Percentiles rank a stretch among this genome's conserved stretches.
Conservation (phyloP, 2,888 invertebrate species). For the Phaedon cochleariae region DNA sequence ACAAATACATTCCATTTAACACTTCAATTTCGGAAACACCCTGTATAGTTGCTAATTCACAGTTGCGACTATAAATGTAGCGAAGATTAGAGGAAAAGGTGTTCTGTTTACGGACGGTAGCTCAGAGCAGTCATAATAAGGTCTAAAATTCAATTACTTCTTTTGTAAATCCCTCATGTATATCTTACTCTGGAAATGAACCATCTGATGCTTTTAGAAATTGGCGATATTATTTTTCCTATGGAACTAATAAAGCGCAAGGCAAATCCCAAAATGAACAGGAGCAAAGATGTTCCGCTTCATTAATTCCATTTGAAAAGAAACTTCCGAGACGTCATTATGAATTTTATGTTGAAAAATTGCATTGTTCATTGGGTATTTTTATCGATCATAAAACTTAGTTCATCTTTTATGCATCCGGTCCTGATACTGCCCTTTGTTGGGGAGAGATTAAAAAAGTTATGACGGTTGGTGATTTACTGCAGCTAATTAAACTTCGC, state of each 20-base stretch:
- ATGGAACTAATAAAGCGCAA: background rate
- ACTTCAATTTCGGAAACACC: too few relatives aligned
- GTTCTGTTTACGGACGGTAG: too few relatives aligned
- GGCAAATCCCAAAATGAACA: background rate
- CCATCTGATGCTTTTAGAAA: background rate
- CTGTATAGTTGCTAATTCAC: too few relatives aligned
- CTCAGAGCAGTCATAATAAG: too few relatives aligned
- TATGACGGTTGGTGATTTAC: background rate
- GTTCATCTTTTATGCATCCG: slow-evolving; percentile 30
- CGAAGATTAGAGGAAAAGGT: too few relatives aligned
- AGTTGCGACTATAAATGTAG: too few relatives aligned
- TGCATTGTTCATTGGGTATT: slow-evolving; percentile 48
- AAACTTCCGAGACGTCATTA: background rate
- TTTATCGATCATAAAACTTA: slow-evolving; percentile 34
- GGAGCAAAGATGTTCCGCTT: background rate
- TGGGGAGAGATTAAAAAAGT: background rate
- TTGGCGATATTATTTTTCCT: background rate
- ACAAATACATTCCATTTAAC: too few relatives aligned
- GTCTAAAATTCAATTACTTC: too few relatives aligned
- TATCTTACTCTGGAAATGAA: too few relatives aligned
- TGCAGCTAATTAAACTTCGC: background rate
- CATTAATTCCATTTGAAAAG: background rate
- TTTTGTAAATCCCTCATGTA: too few relatives aligned
- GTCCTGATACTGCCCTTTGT: slow-evolving; percentile 15
- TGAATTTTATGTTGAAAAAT: slow-evolving; percentile 44